Conservation (phyloP, 2,888 invertebrate genomes). For the Tuta absoluta region DNA sequence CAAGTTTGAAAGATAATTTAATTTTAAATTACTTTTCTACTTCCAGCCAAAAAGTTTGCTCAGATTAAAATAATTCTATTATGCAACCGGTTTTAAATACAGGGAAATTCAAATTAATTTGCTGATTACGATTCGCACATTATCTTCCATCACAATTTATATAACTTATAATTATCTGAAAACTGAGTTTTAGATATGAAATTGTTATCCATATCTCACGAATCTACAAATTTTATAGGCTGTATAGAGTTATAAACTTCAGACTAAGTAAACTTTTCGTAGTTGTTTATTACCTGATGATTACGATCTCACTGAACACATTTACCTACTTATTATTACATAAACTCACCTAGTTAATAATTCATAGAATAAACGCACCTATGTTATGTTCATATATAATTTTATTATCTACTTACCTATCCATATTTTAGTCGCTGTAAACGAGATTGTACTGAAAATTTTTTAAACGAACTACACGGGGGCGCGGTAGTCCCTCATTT, state of each 20-base stretch:
- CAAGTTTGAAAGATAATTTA: too few relatives aligned
- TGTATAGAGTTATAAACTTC: background rate
- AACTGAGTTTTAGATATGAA: too few relatives aligned
- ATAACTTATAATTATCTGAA: too few relatives aligned
- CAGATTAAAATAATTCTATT: too few relatives aligned
- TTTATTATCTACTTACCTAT: background rate
- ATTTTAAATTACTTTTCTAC: too few relatives aligned
- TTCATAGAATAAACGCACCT: background rate
- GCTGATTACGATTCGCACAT: background rate
- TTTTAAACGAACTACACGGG: too few relatives aligned
- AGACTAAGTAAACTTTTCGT: slow-evolving; percentile 1
- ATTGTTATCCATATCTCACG: background rate
- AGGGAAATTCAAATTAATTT: too few relatives aligned
- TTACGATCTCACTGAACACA: slow-evolving; percentile 12
- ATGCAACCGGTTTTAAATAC: too few relatives aligned
- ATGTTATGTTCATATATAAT: background rate
- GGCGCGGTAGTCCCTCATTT: too few relatives aligned
- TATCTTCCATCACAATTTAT: background rate
- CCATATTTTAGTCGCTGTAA: too few relatives aligned
- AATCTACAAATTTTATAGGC: background rate
- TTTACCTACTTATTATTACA: slow-evolving; percentile 11
- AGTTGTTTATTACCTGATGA: slow-evolving; percentile 5
- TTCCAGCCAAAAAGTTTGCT: too few relatives aligned
- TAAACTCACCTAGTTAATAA: slow-evolving; percentile 9
- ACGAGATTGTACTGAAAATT: too few relatives aligned